Evolutionary conservation across 2,113 vertebrate genomes (phyloP).

Genomic region (Cranoglanis bouderius): DNA sequence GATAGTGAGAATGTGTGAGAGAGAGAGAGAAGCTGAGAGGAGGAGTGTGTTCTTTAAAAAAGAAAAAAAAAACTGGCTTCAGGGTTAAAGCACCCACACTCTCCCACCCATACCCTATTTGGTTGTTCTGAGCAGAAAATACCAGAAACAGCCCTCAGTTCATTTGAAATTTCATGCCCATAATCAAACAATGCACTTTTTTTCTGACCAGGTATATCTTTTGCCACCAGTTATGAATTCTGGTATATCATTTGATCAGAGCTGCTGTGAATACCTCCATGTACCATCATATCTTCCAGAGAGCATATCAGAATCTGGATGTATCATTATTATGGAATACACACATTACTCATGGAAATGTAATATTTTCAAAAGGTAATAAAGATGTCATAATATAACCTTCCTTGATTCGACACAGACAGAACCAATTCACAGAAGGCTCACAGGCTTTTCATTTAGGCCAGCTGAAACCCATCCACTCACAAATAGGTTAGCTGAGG

Average conservation of each 20-base stretch:
- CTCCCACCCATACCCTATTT: slow-evolving; percentile 61
- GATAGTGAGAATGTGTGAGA: slow-evolving; percentile 44
- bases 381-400: slow-evolving; percentile 7
- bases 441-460: slow-evolving; percentile 36
- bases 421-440: slow-evolving; percentile 7
- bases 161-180: slow-evolving; percentile 59
- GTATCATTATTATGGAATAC: slow-evolving; percentile 8
- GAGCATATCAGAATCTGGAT: not conserved
- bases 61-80: slow-evolving; percentile 52
- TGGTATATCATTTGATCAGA: slow-evolving; percentile 64
- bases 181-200: slow-evolving; percentile 64
- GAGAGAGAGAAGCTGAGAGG: slow-evolving; percentile 45
- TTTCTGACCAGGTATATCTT: slow-evolving; percentile 38
- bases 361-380: slow-evolving; percentile 7
- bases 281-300: not conserved
- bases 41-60: slow-evolving; percentile 55
- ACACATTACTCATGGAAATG: not conserved
- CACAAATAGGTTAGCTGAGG: slow-evolving; percentile 45
- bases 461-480: slow-evolving; percentile 43
- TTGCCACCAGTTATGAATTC: slow-evolving; percentile 58
- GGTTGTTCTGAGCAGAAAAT: slow-evolving; percentile 61
- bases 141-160: slow-evolving; percentile 35
- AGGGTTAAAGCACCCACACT: slow-evolving; percentile 71
- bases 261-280: slow-evolving; percentile 21
- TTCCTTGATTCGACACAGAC: slow-evolving; percentile 3